phyloP scores from a whole-genome alignment of 37 sponge, comb jelly and placozoan genomes.

The Eunapius fragilis region DNA sequence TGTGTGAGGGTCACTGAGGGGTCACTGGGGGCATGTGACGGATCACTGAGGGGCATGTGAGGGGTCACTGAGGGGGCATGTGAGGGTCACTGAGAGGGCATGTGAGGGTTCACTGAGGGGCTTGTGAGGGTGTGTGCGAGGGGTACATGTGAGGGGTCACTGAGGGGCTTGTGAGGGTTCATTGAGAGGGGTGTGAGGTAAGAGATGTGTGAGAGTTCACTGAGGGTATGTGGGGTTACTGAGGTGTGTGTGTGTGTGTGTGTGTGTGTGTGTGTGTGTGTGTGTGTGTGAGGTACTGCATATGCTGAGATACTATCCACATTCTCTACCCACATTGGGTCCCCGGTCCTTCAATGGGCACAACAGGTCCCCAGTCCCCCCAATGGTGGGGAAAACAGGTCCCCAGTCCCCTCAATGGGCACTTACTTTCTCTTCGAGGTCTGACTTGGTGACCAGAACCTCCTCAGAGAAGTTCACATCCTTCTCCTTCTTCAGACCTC shows the following conservation, averaged over 20 bases:
- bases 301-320: too few relatives aligned
- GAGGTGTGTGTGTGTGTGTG: slow-evolving; percentile 1
- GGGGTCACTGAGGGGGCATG: slow-evolving; percentile 12
- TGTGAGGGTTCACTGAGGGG: background rate
- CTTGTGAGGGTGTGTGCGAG: background rate
- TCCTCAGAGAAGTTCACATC: slow-evolving; percentile 92
- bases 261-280: too few relatives aligned
- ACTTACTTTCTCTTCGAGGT: slow-evolving; percentile 91
- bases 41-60: too few relatives aligned
- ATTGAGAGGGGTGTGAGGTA: background rate
- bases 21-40: too few relatives aligned
- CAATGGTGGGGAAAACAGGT: too few relatives aligned
- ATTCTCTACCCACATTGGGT: too few relatives aligned
- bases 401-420: too few relatives aligned
- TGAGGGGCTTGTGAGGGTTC: background rate
- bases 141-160: too few relatives aligned
- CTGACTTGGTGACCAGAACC: slow-evolving; percentile 91
- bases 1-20: background rate
- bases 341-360: too few relatives aligned
- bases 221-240: background rate
- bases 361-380: background rate
- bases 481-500: slow-evolving; percentile 84
- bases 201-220: background rate
- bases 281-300: too few relatives aligned
- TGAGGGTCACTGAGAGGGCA: background rate